Percentiles rank a stretch among this genome's conserved stretches.
Conservation (phyloP, 2,113 vertebrate species). For the Xerus inauris region DNA sequence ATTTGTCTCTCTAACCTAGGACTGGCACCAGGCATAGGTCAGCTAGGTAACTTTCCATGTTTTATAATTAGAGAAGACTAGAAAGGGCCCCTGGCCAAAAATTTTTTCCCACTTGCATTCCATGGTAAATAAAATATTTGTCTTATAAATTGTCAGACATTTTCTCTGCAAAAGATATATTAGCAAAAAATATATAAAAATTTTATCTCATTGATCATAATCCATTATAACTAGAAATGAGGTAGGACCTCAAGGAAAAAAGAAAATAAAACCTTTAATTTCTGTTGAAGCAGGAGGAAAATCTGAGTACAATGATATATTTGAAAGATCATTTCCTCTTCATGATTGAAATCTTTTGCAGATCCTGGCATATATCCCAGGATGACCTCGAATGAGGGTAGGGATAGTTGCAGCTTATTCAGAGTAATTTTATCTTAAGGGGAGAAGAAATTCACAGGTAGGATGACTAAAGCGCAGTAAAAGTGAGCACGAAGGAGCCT, state of each 20-base stretch:
- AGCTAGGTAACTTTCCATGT: not conserved
- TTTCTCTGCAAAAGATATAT: conserved; percentile 24
- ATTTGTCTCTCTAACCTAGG: conserved; percentile 39
- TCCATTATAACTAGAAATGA: conserved; percentile 4
- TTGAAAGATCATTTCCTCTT: not conserved
- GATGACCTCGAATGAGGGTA: not conserved
- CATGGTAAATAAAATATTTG: not conserved
- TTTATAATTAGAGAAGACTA: conserved; percentile 30
- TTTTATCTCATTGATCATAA: conserved; percentile 19
- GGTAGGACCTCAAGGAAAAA: conserved; percentile 13
- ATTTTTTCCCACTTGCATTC: conserved; percentile 18
- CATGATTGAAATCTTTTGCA: not conserved
- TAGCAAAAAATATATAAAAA: conserved; percentile 52
- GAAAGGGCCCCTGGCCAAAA: not conserved
- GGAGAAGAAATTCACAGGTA: not conserved
- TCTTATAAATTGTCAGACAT: conserved; percentile 21
- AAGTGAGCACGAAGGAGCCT: not conserved
- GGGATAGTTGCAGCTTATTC: not conserved
- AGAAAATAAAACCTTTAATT: not conserved
- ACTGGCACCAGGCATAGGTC: not conserved
- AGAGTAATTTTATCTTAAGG: not conserved
- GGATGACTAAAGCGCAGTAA: not conserved
- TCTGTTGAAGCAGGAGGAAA: conserved; percentile 13
- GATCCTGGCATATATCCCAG: not conserved
- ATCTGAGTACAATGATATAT: not conserved